Evolutionary conservation across 2,113 vertebrate genomes (phyloP), one percentile per base, ranked within the genome.

Genomic region (Nettapus auritus): DNA sequence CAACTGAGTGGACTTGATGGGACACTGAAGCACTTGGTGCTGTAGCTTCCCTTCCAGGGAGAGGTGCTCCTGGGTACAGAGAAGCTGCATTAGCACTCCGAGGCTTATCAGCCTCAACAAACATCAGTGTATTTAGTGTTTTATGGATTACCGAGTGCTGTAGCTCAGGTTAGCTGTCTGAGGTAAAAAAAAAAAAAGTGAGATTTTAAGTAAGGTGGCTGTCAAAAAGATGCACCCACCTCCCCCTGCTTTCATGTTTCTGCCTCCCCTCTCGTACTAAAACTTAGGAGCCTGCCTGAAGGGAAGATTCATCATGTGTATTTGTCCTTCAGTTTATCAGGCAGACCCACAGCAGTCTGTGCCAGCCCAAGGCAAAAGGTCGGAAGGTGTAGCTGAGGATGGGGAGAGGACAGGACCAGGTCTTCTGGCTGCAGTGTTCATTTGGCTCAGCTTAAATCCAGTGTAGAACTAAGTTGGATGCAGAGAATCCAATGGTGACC

Each of bases 401-500:
- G 29, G 36, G 46, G 36, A 28, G 28, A 64, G 42, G 15, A 42
- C 44, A 78, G 28, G 36, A 55, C 44, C 36, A 40, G 59, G 25
- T 59, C 16, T 73, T 68, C 62, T 42, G 60, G n/a, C 60, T n/a
- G 18, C 53, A 33, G 46, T 1, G 0, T 50, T 88, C 46, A 8
- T 34, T 56, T 63, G 34, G 34, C 21, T 89, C 34, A 21, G 18
- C 31, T 62, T n/a, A 55, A 68, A 84, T 31, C 25, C 31, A 18
- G 18, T 0, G 0, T 7, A 0, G 2, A 25, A 40, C 59, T 31
- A 36, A 28, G 9, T 9, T 40, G 31, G 31, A 71, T 77, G 48
- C 1, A 0, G 5, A 31, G 31, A 74, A 33, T 80, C 20, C 48
- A 59, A 1, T 8, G 36, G 40, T 40, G 68, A 69, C 42, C 46